These are phyloP conservation scores for Emys orbicularis DNA, from an alignment of 2,797 vertebrate species.

Conservation along the genomic window DNA sequence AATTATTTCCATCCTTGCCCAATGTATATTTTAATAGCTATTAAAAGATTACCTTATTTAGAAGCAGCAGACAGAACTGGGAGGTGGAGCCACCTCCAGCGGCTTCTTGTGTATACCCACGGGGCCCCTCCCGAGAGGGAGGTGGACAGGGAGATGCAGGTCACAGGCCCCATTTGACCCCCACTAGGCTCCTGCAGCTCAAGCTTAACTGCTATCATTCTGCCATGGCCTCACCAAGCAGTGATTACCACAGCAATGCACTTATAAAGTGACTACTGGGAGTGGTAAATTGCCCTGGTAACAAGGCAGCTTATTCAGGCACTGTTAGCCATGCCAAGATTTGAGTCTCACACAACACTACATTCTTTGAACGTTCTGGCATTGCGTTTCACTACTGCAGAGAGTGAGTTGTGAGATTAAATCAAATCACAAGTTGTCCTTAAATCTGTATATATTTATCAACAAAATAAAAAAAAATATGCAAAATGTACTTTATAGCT, in stretches of 20 bases:
- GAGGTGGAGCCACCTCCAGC: background rate
- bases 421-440: background rate
- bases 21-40: background rate
- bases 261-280: background rate
- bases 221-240: background rate
- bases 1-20: background rate
- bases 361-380: background rate
- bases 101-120: background rate
- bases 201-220: background rate
- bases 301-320: background rate
- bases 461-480: background rate
- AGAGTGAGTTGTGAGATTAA: background rate
- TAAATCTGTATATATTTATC: background rate
- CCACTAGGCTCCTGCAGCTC: background rate
- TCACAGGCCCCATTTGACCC: background rate
- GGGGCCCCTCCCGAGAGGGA: background rate
- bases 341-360: background rate
- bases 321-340: background rate
- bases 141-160: background rate
- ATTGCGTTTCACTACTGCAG: background rate
- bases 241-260: background rate
- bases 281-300: background rate
- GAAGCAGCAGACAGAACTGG: background rate
- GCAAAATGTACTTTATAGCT: background rate
- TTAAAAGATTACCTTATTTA: background rate